Evolutionary conservation across 1,140 invertebrate genomes (phyloP).

Genomic region (Ectropis grisescens): DNA sequence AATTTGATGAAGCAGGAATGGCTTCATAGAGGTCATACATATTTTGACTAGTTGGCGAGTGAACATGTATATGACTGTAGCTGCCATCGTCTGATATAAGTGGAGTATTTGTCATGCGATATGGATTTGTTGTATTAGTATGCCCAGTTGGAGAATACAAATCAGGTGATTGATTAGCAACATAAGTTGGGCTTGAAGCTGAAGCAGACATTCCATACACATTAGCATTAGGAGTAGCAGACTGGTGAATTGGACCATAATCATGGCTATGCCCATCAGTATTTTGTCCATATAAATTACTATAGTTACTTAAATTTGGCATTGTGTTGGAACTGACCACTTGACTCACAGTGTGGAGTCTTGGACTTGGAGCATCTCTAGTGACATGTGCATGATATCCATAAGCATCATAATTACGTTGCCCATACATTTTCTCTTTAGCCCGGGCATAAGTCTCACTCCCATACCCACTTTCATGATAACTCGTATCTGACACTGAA

Average conservation of each 20-base stretch:
- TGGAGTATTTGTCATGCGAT: conserved; percentile 60
- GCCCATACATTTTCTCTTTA: conserved; percentile 57
- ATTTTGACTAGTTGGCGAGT: conserved; percentile 50
- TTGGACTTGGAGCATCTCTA: conserved; percentile 38
- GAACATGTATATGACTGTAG: conserved; percentile 39
- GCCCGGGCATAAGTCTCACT: conserved; percentile 46
- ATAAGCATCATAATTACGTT: conserved; percentile 54
- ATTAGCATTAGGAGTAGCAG: conserved; percentile 41
- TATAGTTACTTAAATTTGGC: conserved; percentile 60
- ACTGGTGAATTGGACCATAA: conserved; percentile 34
- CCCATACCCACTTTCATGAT: conserved; percentile 43
- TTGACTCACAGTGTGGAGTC: conserved; percentile 57
- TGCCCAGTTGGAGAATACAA: conserved; percentile 59
- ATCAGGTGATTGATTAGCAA: conserved; percentile 53
- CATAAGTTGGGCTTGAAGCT: conserved; percentile 49
- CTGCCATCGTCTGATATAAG: conserved; percentile 60
- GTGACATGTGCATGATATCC: conserved; percentile 48
- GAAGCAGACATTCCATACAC: conserved; percentile 37
- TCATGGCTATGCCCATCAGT: conserved; percentile 34
- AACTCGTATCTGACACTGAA: conserved; percentile 31
- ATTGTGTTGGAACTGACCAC: conserved; percentile 61
- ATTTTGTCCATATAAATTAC: conserved; percentile 30
- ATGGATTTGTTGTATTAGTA: conserved; percentile 57
- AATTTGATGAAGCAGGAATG: conserved; percentile 43
- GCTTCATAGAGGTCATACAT: conserved; percentile 60